Base-by-base conservation (phyloP, 1,140 invertebrate genomes). In the Steinernema khuongi region DNA sequence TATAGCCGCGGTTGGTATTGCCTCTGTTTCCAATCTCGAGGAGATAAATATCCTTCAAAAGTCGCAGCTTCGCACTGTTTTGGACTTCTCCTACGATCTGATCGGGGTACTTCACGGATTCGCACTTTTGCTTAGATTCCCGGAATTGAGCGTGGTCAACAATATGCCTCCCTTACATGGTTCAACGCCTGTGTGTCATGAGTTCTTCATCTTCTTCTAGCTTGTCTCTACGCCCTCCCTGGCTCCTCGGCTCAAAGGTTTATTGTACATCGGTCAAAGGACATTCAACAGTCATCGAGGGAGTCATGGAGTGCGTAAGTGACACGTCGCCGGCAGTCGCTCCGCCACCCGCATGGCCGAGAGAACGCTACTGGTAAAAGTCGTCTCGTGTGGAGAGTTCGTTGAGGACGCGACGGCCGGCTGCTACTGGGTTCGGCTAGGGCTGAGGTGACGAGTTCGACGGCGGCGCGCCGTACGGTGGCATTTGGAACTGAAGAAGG, bases 291-390 rank as follows among this genome's bases (percentile, higher is more conserved):
- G 50, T 17, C 14, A 60, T 60, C 50, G 22, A 22, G n/a, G n/a
- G 50, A 60, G 50, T 60, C 50, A 60, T 60, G 50, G 50, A 60
- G 50, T 60, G 50, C 50, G 50, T 60, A 60, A 60, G 50, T 60
- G 50, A 22, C 50, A 60, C 50, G 19, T 7, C 14, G 36, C n/a
- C 50, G 50, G 50, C 26, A 60, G 50, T 7, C 19, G 2, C 4
- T 14, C 19, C 50, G 50, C 26, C 50, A 60, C 50, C 50, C 50
- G 50, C 50, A 60, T 60, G 11, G 50, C 26, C 50, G 50, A 26
- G 11, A 60, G 50, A 14, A 60, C 11, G n/a, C n/a, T n/a, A 41
- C 36, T 7, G n/a, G 36, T 7, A 41, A 60, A 60, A 60, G 50
- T 41, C n/a, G 36, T 41, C n/a, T 41, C 36, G 36, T 41, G n/a